Evolutionary conservation across 1,140 invertebrate species (phyloP).

Genomic region (Radopholus similis): DNA sequence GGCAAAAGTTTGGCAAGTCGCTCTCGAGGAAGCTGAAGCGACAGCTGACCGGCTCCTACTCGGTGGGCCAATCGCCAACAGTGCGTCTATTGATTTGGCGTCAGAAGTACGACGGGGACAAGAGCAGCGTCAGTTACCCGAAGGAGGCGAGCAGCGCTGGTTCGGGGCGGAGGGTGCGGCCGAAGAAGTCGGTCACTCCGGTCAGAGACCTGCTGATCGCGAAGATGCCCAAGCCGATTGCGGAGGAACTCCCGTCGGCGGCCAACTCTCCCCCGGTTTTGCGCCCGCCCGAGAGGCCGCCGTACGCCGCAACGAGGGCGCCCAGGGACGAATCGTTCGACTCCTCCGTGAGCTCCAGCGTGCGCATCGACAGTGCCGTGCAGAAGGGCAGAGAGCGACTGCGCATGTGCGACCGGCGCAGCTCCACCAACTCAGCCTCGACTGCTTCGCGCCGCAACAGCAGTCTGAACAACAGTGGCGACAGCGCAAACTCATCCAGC

Average conservation of each 20-base stretch:
- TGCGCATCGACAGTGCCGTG: conserved; percentile 29
- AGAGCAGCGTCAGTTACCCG: conserved; percentile 19
- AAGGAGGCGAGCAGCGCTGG: conserved; percentile 16
- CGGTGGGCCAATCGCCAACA: not conserved
- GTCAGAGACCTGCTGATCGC: not conserved
- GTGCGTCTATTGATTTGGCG: not conserved
- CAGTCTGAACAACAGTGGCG: not conserved
- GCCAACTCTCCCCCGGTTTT: conserved; percentile 3
- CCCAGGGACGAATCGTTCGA: conserved; percentile 10
- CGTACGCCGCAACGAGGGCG: not conserved
- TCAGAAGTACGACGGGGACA: conserved; percentile 38
- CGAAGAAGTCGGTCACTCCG: not conserved
- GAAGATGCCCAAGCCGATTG: not conserved
- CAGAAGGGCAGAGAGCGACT: conserved; percentile 28
- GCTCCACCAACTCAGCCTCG: conserved; percentile 12
- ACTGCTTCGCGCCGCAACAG: conserved; percentile 3
- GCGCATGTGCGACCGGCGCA: conserved; percentile 11
- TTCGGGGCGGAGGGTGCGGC: not conserved
- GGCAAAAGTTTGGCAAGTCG: conserved; percentile 7
- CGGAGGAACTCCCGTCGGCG: not conserved
- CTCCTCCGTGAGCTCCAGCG: conserved; percentile 22
- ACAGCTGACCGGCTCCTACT: conserved; percentile 24
- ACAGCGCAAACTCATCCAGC: conserved; percentile 5
- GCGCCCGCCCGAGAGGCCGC: not conserved
- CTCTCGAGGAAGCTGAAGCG: conserved; percentile 18